Evolutionary conservation across 2,888 invertebrate species (phyloP).

Genomic region (Scaptomyza caliginosa): DNA sequence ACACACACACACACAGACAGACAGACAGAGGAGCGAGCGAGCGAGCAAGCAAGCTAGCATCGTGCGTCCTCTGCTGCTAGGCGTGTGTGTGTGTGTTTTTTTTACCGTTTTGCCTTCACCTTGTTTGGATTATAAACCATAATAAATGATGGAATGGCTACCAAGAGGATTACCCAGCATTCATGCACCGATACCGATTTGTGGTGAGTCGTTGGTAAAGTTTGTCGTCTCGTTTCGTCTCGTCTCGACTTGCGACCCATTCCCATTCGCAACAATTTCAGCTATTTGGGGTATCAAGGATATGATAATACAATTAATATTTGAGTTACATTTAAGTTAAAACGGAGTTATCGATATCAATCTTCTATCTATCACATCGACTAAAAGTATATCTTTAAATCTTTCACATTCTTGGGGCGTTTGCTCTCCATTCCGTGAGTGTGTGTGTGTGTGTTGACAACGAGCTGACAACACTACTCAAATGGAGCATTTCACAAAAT

Average conservation of each 20-base stretch:
- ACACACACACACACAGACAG: slow-evolving; percentile 25
- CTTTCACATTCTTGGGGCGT: too few relatives aligned
- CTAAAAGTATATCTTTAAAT: not conserved
- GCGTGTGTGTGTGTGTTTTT: slow-evolving; percentile 28
- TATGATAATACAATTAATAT: too few relatives aligned
- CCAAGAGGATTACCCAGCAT: slow-evolving; percentile 85
- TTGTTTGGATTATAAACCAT: slow-evolving; percentile 75
- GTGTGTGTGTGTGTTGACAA: slow-evolving; percentile 44
- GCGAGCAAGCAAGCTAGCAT: not conserved
- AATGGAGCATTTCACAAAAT: slow-evolving; percentile 31
- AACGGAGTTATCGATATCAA: too few relatives aligned
- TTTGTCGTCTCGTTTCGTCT: slow-evolving; percentile 58
- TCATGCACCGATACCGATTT: slow-evolving; percentile 84
- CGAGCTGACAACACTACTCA: slow-evolving; percentile 52
- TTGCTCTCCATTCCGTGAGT: too few relatives aligned
- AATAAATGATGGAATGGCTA: slow-evolving; percentile 85
- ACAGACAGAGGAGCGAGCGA: slow-evolving; percentile 11
- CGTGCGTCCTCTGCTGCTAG: slow-evolving; percentile 19
- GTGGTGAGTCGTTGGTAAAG: slow-evolving; percentile 84
- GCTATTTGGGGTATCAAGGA: slow-evolving; percentile 8
- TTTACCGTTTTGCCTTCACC: slow-evolving; percentile 59
- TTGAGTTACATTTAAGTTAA: too few relatives aligned
- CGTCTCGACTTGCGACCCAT: slow-evolving; percentile 15
- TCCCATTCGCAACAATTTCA: not conserved
- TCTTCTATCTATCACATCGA: not conserved